phyloP scores from a whole-genome alignment of 2,113 vertebrate species.

The Puma concolor region DNA sequence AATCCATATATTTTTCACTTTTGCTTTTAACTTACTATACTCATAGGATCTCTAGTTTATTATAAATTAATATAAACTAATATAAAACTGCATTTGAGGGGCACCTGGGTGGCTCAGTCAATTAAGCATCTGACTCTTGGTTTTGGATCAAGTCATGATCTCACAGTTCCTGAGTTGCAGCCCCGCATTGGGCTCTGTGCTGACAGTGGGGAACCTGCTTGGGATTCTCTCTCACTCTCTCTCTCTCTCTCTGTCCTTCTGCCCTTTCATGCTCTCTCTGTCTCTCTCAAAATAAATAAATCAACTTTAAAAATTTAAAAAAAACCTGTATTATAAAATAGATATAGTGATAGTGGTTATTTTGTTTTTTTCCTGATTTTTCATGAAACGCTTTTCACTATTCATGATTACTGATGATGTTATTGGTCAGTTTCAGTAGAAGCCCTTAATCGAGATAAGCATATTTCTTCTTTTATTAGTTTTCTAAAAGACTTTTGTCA shows the following conservation, averaged over 20 bases:
- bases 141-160: too few relatives aligned
- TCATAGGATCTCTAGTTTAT: neutral
- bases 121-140: too few relatives aligned
- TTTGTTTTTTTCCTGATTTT: slow-evolving; percentile 19
- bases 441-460: neutral
- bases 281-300: too few relatives aligned
- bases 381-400: slow-evolving; percentile 1
- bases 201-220: too few relatives aligned
- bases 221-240: too few relatives aligned
- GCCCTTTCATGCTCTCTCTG: too few relatives aligned
- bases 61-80: neutral
- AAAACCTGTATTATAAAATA: neutral
- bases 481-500: slow-evolving; percentile 1
- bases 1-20: neutral
- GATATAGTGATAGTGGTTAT: neutral
- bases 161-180: too few relatives aligned
- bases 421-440: neutral
- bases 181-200: too few relatives aligned
- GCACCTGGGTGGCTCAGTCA: too few relatives aligned
- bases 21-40: neutral
- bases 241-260: too few relatives aligned
- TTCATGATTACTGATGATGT: neutral
- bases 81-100: neutral
- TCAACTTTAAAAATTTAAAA: too few relatives aligned
- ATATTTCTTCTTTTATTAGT: neutral